Evolutionary conservation across 2,797 vertebrate species (phyloP).

Genomic region (Pipistrellus pygmaeus): DNA sequence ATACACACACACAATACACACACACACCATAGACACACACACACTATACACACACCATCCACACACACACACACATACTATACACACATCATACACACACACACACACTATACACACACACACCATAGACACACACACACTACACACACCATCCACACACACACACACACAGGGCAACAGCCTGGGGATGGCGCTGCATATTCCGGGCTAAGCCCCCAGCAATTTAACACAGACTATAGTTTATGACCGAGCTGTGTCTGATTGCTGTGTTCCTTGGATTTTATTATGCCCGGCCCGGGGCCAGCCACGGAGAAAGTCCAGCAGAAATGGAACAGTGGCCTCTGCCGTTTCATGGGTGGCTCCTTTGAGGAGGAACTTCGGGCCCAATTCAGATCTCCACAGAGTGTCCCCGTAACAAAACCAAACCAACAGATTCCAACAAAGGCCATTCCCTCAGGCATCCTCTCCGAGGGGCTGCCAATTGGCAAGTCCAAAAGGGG

Average conservation of each 20-base stretch:
- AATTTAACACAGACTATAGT: slow-evolving; percentile 24
- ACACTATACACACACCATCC: too few species aligned
- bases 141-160: neutral
- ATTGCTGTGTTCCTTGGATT: slow-evolving; percentile 63
- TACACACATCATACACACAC: too few species aligned
- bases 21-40: too few species aligned
- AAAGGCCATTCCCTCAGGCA: neutral
- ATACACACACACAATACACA: too few species aligned
- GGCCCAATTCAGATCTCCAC: slow-evolving; percentile 59
- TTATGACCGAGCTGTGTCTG: slow-evolving; percentile 53
- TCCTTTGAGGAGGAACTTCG: slow-evolving; percentile 49
- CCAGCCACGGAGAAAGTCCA: slow-evolving; percentile 51
- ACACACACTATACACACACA: too few species aligned
- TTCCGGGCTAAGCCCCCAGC: neutral
- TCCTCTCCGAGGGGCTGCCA: neutral
- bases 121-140: too few species aligned
- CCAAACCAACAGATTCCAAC: slow-evolving; percentile 23
- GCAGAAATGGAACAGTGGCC: neutral
- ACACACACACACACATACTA: too few species aligned
- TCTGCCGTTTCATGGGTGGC: slow-evolving; percentile 18
- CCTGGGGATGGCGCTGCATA: neutral
- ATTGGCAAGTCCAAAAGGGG: neutral
- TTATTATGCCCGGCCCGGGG: slow-evolving; percentile 27
- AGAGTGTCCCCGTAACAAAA: slow-evolving; percentile 39
- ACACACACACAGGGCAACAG: neutral